These are phyloP conservation scores for Hystrix cristata DNA, from an alignment of 2,113 vertebrate genomes.

Conservation along the genomic window DNA sequence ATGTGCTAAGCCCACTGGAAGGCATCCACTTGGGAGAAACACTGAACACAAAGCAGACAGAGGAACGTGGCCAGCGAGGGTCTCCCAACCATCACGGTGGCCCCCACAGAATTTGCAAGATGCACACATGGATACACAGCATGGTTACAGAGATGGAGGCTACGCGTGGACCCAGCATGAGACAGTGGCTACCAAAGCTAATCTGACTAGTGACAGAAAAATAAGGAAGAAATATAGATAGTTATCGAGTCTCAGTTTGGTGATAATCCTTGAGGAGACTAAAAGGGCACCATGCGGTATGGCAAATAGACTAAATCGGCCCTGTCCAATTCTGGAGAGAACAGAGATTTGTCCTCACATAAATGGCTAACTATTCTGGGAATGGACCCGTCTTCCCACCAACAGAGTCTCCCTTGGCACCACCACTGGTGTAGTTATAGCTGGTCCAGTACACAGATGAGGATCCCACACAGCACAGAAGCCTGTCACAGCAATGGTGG, in stretches of 20 bases:
- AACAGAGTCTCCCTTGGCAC: not conserved
- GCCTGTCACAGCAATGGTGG: fast-evolving
- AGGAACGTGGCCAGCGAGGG: not conserved
- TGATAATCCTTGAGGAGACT: not conserved
- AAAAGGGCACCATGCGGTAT: fast-evolving
- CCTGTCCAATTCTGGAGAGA: not conserved
- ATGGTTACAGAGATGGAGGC: too few relatives aligned
- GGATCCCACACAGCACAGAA: not conserved
- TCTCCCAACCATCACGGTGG: too few relatives aligned
- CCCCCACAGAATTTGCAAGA: not conserved
- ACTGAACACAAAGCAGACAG: not conserved
- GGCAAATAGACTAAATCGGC: not conserved
- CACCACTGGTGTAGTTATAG: too few relatives aligned
- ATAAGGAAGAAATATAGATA: too few relatives aligned
- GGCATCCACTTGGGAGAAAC: not conserved
- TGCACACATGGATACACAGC: not conserved
- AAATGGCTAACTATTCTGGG: not conserved
- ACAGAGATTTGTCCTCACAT: not conserved
- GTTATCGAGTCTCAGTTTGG: fast-evolving
- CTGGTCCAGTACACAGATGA: too few relatives aligned
- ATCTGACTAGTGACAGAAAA: not conserved
- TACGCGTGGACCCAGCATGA: fast-evolving
- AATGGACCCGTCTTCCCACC: not conserved
- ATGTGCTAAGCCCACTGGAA: too few relatives aligned
- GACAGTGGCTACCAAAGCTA: not conserved